phyloP scores from a whole-genome alignment of 2,797 vertebrate species.

The Cyclopterus lumpus region DNA sequence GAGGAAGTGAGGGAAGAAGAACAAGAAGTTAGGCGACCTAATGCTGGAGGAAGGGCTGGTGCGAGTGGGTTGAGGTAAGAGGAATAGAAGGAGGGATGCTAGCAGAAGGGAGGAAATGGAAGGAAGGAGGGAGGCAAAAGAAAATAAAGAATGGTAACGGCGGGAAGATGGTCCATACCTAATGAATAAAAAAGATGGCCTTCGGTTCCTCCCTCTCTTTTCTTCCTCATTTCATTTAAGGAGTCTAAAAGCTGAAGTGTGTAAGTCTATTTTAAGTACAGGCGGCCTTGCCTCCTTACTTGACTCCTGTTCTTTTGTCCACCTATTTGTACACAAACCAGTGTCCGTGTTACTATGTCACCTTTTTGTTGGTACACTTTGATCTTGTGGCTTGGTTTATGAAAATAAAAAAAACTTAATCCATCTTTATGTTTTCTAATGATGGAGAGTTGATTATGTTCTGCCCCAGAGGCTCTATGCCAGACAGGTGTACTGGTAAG shows the following conservation, averaged over 20 bases:
- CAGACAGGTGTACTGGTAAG: conserved; percentile 8
- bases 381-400: conserved; percentile 45
- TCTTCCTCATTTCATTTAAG: conserved; percentile 43
- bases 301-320: conserved; percentile 24
- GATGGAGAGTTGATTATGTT: conserved; percentile 30
- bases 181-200: conserved; percentile 14
- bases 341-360: neutral
- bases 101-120: conserved; percentile 18
- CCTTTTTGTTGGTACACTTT: conserved; percentile 32
- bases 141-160: conserved; percentile 18
- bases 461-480: conserved; percentile 12
- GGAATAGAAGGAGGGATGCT: conserved; percentile 27
- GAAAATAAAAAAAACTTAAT: conserved; percentile 2
- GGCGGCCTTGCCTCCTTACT: conserved; percentile 10
- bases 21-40: conserved; percentile 10
- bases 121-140: conserved; percentile 21
- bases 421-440: conserved; percentile 24
- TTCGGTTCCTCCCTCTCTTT: conserved; percentile 16
- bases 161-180: conserved; percentile 30
- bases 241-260: conserved; percentile 19
- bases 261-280: conserved; percentile 10
- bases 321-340: conserved; percentile 26
- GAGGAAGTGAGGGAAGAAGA: conserved; percentile 1
- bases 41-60: conserved; percentile 14
- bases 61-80: conserved; percentile 13